These are phyloP conservation scores for Canis aureus DNA, from an alignment of 2,113 vertebrate genomes.

Conservation along the genomic window DNA sequence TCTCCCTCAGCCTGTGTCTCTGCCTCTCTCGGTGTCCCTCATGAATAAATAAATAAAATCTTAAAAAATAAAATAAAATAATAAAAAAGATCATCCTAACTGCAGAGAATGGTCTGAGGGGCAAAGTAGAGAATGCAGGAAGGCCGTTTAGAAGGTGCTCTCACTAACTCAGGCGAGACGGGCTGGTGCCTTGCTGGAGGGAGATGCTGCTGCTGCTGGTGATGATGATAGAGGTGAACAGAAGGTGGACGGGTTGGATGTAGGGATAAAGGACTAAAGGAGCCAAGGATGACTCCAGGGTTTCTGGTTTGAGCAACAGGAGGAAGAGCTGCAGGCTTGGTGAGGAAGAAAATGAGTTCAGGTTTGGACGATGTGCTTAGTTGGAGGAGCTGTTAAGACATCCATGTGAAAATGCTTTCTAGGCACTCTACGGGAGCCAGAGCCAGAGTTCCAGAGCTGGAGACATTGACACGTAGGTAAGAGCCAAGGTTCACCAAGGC, in stretches of 20 bases:
- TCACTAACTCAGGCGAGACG: background rate
- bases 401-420: slow-evolving; percentile 10
- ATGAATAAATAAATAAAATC: no score
- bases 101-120: background rate
- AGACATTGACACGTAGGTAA: background rate
- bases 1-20: no score
- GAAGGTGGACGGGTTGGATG: background rate
- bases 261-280: background rate
- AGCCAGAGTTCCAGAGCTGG: background rate
- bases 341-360: slow-evolving; percentile 37
- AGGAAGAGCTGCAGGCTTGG: background rate
- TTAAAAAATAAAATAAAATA: no score
- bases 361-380: background rate
- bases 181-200: background rate
- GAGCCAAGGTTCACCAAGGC: background rate
- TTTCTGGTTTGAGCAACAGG: background rate
- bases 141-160: background rate
- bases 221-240: background rate
- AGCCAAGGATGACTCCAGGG: background rate
- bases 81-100: background rate
- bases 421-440: background rate
- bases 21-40: no score
- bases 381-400: background rate
- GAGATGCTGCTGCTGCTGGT: background rate
- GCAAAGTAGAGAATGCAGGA: background rate